These are phyloP conservation scores for Colossoma macropomum DNA, from an alignment of 2,113 vertebrate species.

Conservation along the genomic window DNA sequence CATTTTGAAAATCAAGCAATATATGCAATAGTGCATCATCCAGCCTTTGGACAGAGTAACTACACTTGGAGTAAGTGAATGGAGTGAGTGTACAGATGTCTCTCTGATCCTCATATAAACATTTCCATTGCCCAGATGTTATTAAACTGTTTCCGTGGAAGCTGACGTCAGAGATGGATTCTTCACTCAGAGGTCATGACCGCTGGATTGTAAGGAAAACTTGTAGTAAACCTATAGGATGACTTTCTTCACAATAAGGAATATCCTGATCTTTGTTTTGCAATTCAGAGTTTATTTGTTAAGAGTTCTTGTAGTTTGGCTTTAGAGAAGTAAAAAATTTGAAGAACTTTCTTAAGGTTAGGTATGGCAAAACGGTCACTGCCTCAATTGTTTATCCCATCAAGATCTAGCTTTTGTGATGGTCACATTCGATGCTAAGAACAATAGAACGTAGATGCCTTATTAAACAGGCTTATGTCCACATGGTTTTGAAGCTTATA, in stretches of 20 bases:
- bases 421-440: not conserved
- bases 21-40: conserved; percentile 9
- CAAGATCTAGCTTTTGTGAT: not conserved
- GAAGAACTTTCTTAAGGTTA: not conserved
- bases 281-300: not conserved
- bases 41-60: not conserved
- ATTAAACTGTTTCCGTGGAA: conserved; percentile 26
- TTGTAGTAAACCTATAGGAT: conserved; percentile 19
- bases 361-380: not conserved
- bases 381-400: not conserved
- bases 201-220: conserved; percentile 44
- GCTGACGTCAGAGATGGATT: conserved; percentile 58
- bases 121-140: not conserved
- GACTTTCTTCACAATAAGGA: not conserved
- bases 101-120: conserved; percentile 43
- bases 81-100: conserved; percentile 12
- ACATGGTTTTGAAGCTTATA: not conserved
- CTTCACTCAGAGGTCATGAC: conserved; percentile 56
- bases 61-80: conserved; percentile 16
- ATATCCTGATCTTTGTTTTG: not conserved
- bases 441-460: not conserved
- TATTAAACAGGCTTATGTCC: not conserved
- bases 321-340: not conserved
- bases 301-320: not conserved
- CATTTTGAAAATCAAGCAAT: not conserved